Evolutionary conservation across 2,888 invertebrate species (phyloP).

Genomic region (Minunthozetes semirufus): DNA sequence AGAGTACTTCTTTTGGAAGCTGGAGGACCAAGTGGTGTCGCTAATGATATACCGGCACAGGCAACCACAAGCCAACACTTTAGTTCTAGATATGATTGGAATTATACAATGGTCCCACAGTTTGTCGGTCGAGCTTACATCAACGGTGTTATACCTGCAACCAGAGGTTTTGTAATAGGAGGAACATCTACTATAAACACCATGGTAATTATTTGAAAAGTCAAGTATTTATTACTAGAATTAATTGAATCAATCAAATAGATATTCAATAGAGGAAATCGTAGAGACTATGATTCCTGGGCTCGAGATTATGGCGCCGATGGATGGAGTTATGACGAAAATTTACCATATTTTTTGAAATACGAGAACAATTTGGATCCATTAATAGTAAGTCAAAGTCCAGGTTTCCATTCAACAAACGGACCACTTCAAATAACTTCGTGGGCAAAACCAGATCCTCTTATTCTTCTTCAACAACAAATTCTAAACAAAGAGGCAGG

Average conservation of each 20-base stretch:
- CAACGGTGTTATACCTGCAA: neutral
- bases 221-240: no score
- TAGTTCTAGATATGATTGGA: conserved; percentile 60
- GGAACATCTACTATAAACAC: neutral
- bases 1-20: no score
- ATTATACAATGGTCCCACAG: conserved; percentile 82
- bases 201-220: no score
- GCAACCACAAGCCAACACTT: no score
- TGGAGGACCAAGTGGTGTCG: no score
- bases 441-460: neutral
- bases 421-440: neutral
- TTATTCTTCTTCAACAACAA: neutral
- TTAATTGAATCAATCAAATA: no score
- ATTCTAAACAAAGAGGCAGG: neutral
- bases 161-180: neutral
- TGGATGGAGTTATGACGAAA: neutral
- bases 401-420: neutral
- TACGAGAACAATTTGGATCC: neutral
- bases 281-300: neutral
- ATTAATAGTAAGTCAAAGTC: neutral
- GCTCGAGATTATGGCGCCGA: neutral
- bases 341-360: neutral
- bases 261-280: conserved; percentile 2
- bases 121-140: conserved; percentile 41
- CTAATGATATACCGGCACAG: no score